A percentile compares a stretch with the other conserved stretches of the same genome.
Evolutionary conservation across 2,797 vertebrate species (phyloP).

Genomic region (Perodicticus potto): DNA sequence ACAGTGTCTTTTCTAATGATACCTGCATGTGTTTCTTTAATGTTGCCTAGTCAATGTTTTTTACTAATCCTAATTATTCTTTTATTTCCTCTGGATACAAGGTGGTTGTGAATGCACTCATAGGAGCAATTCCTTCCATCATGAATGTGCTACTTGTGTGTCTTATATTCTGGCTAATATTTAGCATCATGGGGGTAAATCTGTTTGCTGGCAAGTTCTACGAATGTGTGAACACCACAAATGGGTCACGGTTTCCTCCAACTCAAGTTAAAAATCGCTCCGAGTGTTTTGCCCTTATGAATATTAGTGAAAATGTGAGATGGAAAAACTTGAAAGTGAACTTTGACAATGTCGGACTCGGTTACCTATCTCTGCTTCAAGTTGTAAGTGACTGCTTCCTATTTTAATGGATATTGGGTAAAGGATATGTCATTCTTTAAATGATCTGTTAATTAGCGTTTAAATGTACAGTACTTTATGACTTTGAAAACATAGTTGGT

Average conservation of each 20-base stretch:
- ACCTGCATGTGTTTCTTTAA: neutral
- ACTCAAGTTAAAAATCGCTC: constrained; percentile 75
- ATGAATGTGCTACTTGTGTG: constrained; percentile 99
- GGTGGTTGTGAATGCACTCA: constrained; percentile 98
- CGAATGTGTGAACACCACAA: constrained; percentile 90
- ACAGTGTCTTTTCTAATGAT: neutral
- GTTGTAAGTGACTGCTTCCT: constrained; percentile 91
- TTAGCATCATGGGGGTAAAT: constrained; percentile 99
- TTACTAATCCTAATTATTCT: neutral
- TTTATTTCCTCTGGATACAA: constrained; percentile 82
- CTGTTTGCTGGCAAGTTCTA: constrained; percentile 96
- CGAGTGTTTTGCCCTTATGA: constrained; percentile 75
- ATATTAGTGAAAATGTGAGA: constrained; percentile 77
- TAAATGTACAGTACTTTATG: neutral
- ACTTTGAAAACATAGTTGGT: constrained; percentile 28
- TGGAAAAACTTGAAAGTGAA: constrained; percentile 96
- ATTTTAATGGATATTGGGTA: neutral
- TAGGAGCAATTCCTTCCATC: constrained; percentile 99
- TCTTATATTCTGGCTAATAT: constrained; percentile 99
- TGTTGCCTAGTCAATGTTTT: constrained; percentile 33
- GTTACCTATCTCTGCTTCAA: constrained; percentile 97
- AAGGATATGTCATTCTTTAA: neutral
- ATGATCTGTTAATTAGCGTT: neutral
- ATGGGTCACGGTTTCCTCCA: accelerated
- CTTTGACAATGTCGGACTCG: constrained; percentile 97